Conservation (phyloP, 2,888 invertebrate genomes). For the Dendrolimus pini region DNA sequence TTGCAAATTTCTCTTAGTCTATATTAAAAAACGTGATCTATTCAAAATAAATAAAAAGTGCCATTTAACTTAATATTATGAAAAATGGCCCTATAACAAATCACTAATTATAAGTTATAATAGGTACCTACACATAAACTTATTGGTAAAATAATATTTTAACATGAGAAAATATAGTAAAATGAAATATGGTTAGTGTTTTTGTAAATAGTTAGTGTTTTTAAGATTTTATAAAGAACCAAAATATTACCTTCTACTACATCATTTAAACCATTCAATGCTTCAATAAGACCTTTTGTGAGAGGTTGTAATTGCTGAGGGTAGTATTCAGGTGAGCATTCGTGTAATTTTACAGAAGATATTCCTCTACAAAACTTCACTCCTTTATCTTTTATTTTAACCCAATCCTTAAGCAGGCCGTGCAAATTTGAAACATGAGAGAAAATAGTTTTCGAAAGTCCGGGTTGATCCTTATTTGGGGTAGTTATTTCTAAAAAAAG, state of each 20-base stretch:
- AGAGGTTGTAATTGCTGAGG: slow-evolving; percentile 45
- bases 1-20: too few relatives aligned
- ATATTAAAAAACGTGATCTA: too few relatives aligned
- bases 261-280: slow-evolving; percentile 34
- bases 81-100: too few relatives aligned
- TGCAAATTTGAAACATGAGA: slow-evolving; percentile 52
- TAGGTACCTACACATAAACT: too few relatives aligned
- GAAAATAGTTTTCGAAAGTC: slow-evolving; percentile 54
- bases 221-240: too few relatives aligned
- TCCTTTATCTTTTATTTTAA: slow-evolving; percentile 44
- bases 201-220: too few relatives aligned
- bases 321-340: slow-evolving; percentile 48
- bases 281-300: slow-evolving; percentile 40
- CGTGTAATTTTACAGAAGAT: slow-evolving; percentile 44
- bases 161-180: too few relatives aligned
- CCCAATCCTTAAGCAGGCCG: slow-evolving; percentile 46
- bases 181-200: too few relatives aligned
- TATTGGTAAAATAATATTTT: too few relatives aligned
- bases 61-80: too few relatives aligned
- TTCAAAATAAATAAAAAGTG: too few relatives aligned
- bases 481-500: slow-evolving; percentile 47
- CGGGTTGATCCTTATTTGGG: slow-evolving; percentile 47
- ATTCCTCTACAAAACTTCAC: slow-evolving; percentile 42
- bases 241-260: slow-evolving; percentile 40
- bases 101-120: too few relatives aligned